Evolutionary conservation across 2,113 vertebrate species (phyloP).

Genomic region (Pelmatolapia mariae): DNA sequence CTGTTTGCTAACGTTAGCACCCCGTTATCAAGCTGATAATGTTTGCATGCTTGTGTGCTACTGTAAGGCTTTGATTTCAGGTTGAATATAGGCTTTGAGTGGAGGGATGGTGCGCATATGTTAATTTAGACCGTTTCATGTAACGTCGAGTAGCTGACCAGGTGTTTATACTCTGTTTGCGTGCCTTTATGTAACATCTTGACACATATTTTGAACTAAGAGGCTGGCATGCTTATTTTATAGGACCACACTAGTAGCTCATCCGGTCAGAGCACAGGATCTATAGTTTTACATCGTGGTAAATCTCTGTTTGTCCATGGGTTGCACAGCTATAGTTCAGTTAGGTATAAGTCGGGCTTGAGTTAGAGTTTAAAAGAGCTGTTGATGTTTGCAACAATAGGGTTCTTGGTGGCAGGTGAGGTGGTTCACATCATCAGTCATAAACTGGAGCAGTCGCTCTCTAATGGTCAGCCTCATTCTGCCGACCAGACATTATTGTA

Average conservation of each 20-base stretch:
- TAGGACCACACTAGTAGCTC: not conserved
- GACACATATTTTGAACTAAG: not conserved
- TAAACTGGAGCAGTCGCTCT: not conserved
- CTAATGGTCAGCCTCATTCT: not conserved
- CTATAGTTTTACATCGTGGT: not conserved
- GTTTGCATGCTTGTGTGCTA: not conserved
- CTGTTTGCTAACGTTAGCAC: slow-evolving; percentile 12
- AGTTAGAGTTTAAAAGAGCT: not conserved
- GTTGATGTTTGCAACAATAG: not conserved
- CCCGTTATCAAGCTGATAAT: slow-evolving; percentile 2
- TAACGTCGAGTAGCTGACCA: not conserved
- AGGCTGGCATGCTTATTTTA: not conserved
- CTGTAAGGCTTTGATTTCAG: not conserved
- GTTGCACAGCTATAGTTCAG: not conserved
- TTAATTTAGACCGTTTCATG: not conserved
- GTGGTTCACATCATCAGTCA: not conserved
- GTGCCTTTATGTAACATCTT: not conserved
- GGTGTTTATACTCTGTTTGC: not conserved
- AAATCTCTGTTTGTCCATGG: not conserved
- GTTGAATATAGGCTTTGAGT: not conserved
- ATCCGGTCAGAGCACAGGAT: not conserved
- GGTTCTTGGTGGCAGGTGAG: not conserved
- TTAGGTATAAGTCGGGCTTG: not conserved
- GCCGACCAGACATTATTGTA: not conserved
- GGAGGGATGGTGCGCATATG: not conserved